Evolutionary conservation across 2,113 vertebrate genomes (phyloP).

Genomic region (Paratilapia polleni): DNA sequence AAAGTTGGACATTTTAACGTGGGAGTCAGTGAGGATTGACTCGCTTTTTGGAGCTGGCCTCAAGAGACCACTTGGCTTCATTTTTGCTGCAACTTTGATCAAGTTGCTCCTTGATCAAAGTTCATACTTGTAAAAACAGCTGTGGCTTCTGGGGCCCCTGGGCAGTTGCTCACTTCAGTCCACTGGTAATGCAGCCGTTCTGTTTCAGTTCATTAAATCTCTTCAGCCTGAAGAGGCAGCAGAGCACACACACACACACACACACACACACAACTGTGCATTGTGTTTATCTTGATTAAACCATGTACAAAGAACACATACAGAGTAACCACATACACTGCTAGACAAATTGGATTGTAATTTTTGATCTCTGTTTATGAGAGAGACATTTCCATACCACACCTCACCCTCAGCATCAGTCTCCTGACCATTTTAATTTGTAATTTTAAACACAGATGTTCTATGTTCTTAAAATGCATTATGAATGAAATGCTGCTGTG

Average conservation of each 20-base stretch:
- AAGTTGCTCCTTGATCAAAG: background rate
- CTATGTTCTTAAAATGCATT: background rate
- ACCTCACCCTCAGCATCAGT: background rate
- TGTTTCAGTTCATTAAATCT: background rate
- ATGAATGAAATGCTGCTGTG: background rate
- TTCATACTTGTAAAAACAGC: background rate
- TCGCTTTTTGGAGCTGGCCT: background rate
- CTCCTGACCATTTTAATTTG: background rate
- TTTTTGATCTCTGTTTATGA: background rate
- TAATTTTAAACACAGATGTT: background rate
- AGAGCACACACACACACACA: background rate
- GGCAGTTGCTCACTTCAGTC: background rate
- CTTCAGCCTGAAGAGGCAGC: background rate
- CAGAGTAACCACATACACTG: background rate
- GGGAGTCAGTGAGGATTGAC: rapidly evolving
- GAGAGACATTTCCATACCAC: background rate
- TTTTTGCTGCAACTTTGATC: background rate
- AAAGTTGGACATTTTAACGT: background rate
- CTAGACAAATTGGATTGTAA: background rate
- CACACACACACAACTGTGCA: background rate
- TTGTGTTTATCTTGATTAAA: background rate
- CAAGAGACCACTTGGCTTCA: too few species aligned
- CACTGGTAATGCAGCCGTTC: background rate
- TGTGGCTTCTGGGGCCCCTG: background rate
- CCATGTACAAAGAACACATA: background rate